Evolutionary conservation across 1,140 invertebrate genomes (phyloP).

Genomic region (Euwallacea similis): DNA sequence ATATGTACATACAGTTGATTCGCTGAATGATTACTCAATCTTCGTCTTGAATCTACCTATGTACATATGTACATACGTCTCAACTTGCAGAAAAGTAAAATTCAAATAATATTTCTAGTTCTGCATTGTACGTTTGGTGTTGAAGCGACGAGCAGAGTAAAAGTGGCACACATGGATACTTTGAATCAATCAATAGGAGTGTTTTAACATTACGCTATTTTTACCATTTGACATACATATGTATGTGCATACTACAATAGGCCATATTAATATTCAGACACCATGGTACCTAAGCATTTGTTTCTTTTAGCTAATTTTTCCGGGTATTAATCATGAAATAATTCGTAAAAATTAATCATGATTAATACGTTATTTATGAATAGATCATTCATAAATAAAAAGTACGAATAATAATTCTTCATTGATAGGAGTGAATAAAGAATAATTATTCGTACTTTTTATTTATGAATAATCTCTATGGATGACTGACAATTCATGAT

Average conservation of each 20-base stretch:
- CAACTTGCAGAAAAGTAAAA: not conserved
- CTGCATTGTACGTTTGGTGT: not conserved
- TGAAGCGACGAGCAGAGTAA: not conserved
- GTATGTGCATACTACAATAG: not conserved
- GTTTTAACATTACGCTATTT: not conserved
- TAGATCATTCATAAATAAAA: too few species aligned
- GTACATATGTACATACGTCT: too few species aligned
- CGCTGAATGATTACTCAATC: too few species aligned
- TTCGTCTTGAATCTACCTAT: too few species aligned
- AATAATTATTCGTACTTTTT: too few species aligned
- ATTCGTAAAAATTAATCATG: conserved; percentile 1
- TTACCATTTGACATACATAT: not conserved
- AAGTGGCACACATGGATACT: not conserved
- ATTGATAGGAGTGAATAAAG: not conserved
- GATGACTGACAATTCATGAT: not conserved
- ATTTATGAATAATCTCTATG: not conserved
- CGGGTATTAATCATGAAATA: not conserved
- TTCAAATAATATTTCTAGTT: not conserved
- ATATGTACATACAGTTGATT: not conserved
- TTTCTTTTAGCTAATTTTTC: not conserved
- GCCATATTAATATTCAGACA: not conserved
- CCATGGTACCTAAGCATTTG: not conserved
- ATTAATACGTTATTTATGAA: not conserved
- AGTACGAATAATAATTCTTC: not conserved
- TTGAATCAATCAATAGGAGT: not conserved